phyloP scores from a whole-genome alignment of 2,797 vertebrate genomes.

The Phylloscopus collybita region DNA sequence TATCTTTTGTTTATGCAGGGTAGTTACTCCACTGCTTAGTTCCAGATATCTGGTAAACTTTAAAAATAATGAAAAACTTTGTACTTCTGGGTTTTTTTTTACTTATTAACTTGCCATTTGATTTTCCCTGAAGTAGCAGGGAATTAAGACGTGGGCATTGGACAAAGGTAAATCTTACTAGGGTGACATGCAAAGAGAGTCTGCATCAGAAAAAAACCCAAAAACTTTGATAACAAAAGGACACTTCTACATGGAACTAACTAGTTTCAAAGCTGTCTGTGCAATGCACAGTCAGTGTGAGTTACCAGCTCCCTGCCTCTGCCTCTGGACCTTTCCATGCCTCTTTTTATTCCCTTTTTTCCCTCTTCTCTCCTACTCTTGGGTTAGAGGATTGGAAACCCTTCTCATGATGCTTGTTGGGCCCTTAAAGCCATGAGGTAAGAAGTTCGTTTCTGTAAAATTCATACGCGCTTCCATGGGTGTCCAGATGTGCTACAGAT shows the following conservation, averaged over 20 bases:
- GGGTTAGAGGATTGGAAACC: background rate
- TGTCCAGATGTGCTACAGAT: background rate
- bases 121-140: background rate
- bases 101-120: background rate
- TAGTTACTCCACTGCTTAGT: background rate
- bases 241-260: background rate
- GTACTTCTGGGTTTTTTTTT: fast-evolving
- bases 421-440: background rate
- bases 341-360: background rate
- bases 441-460: background rate
- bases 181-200: background rate
- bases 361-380: background rate
- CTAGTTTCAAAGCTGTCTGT: background rate
- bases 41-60: background rate
- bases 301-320: background rate
- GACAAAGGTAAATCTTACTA: background rate
- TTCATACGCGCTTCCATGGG: background rate
- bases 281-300: background rate
- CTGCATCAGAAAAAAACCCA: background rate
- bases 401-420: background rate
- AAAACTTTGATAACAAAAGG: background rate
- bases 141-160: background rate
- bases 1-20: background rate
- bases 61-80: background rate
- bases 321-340: background rate